Conservation (phyloP, 1,140 invertebrate species). For the Euwallacea similis region DNA sequence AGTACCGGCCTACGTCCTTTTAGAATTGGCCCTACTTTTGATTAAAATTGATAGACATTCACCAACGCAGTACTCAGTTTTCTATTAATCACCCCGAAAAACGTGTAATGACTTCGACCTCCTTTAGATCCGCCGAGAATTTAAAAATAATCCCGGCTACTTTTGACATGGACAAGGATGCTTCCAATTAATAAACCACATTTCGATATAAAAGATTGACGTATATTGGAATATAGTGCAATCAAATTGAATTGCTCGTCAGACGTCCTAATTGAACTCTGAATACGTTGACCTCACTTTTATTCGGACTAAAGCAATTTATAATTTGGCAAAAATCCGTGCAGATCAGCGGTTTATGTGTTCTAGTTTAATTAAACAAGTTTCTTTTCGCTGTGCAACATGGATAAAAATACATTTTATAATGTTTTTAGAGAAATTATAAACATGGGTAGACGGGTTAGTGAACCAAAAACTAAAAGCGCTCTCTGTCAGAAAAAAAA, state of each 20-base stretch:
- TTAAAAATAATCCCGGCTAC: too few relatives aligned
- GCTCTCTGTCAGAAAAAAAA: not conserved
- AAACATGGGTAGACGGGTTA: not conserved
- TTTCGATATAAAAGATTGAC: not conserved
- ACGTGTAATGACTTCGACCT: too few relatives aligned
- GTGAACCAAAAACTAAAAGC: not conserved
- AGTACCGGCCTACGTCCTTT: too few relatives aligned
- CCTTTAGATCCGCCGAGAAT: too few relatives aligned
- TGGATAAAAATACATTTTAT: not conserved
- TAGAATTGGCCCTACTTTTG: too few relatives aligned
- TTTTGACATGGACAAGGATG: too few relatives aligned
- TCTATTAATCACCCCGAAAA: too few relatives aligned
- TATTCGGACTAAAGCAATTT: constrained; percentile 1
- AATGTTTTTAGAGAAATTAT: constrained; percentile 1
- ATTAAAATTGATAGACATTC: too few relatives aligned
- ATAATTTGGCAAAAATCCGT: not conserved
- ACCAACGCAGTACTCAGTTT: too few relatives aligned
- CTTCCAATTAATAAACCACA: too few relatives aligned
- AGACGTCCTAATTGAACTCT: not conserved
- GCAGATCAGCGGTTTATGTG: not conserved
- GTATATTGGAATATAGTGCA: not conserved
- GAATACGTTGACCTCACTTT: not conserved
- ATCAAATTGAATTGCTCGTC: not conserved
- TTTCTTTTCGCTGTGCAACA: not conserved
- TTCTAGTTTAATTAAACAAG: constrained; percentile 1